phyloP scores from a whole-genome alignment of 2,113 vertebrate species.

The Bombycilla garrulus region DNA sequence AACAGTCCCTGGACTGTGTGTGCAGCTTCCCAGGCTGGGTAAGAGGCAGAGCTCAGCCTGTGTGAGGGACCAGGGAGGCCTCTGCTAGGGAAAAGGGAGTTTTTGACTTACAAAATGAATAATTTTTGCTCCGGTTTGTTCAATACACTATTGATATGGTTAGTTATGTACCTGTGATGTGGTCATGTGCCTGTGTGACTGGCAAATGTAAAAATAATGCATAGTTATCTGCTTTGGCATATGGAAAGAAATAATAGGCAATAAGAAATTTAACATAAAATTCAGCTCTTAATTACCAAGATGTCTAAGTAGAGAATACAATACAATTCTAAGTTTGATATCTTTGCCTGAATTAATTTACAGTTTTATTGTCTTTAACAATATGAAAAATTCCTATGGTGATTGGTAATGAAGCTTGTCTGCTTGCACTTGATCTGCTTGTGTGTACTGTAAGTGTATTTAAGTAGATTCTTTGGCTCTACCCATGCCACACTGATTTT shows the following conservation, averaged over 20 bases:
- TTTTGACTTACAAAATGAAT: neutral
- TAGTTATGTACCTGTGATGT: neutral
- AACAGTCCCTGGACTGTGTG: neutral
- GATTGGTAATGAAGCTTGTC: neutral
- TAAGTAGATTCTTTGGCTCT: neutral
- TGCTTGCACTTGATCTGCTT: neutral
- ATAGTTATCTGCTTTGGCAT: neutral
- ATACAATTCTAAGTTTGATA: neutral
- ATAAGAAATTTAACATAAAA: neutral
- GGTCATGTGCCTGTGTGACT: neutral
- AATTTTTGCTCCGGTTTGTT: neutral
- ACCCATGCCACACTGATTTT: neutral
- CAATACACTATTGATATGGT: neutral
- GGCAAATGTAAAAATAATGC: neutral
- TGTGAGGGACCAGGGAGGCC: accelerated
- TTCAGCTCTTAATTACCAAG: neutral
- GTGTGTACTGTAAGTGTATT: neutral
- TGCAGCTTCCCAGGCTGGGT: neutral
- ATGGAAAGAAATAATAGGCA: neutral
- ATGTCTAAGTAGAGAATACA: neutral
- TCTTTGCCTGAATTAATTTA: neutral
- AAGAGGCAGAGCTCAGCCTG: neutral
- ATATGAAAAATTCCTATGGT: neutral
- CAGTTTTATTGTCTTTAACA: neutral
- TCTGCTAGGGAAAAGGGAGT: neutral